Base-by-base conservation (phyloP, 2,888 invertebrate species). In the Smittia sp. region DNA sequence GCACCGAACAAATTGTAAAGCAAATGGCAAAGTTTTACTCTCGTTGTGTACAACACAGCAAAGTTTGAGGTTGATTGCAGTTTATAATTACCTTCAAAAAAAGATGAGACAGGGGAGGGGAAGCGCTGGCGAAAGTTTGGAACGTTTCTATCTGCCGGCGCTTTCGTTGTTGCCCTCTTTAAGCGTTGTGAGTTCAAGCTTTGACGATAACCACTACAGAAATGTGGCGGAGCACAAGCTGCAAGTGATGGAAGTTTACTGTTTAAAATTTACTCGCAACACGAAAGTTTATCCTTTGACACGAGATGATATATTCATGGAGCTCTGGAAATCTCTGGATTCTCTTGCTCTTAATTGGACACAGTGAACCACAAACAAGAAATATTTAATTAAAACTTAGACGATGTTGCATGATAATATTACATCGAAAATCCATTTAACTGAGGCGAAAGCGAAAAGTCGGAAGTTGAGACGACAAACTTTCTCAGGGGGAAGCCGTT, bases 41-140 rank as follows among this genome's bases (percentile, higher is more conserved):
- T 58, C 6, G 58, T 46, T 46, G 15, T 46, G 11, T 11, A 13
- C 18, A 3, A 20, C 7, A 18, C 58, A 58, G 9, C 58, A 58
- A 58, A 58, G 22, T 58, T 58, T 58, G 58, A 1, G 58, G 18
- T 58, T 58, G 58, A 58, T 58, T 58, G 58, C 58, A 58, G 1
- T 58, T 58, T 58, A 58, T 58, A 58, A 58, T 58, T 58, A 58
- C 58, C 20, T 58, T 18, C 18, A 58, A 58, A 7, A 18, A 20
- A 20, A 7, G 20, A 18, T n/a, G 58, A 20, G 58, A 9, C 3
- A 1, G 18, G 7, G 18, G 11, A 58, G 20, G 11, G 46, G 2
- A 46, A 46, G 2, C n/a, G n/a, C 46, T 9, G 32, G 46, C 15
- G 11, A 46, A 15, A 46, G n/a, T 3, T 46, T 11, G 6, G 2